Evolutionary conservation across 2,888 invertebrate genomes (phyloP), one percentile per base, ranked within the genome.

Genomic region (Cheilosia urbana): DNA sequence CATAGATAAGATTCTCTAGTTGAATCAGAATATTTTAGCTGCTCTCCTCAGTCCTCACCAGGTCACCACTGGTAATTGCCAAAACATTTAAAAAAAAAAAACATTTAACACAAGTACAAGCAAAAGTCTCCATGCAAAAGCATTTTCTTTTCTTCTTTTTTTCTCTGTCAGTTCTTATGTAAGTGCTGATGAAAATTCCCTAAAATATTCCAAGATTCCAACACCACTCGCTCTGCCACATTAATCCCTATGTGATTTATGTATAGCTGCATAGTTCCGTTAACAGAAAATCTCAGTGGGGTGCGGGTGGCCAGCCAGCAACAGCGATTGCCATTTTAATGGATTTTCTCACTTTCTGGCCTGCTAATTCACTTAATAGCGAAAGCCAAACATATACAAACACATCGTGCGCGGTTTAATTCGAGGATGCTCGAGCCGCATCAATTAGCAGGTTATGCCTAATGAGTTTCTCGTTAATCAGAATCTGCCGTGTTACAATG

Each of bases 381-480:
- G 37, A 68, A 69, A 51, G 53, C 13, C 60, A 53, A 77, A 45
- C 60, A 45, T 37, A 58, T n/a, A n/a, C n/a, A n/a, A n/a, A n/a
- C 66, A 76, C 68, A 60, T 40, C 6, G 55, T 9, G 21, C 37
- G 27, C 37, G 27, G 62, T 19, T 51, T n/a, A 49, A 47, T 40
- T 24, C 53, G 68, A 53, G 77, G 62, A 77, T 69, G 62, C 53
- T 77, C 55, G 63, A 58, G 15, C 63, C 63, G 65, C 78, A 72
- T 79, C 78, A 79, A 79, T 79, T 79, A 79, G 72, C 78, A 72
- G 78, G 62, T 78, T 78, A 78, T 78, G 78, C 65, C 78, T 72
- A 79, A 79, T 79, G 78, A 78, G 69, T 63, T 71, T 63, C 63
- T 72, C 78, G 71, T 79, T 79, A 79, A 79, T 79, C 78, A 79